Evolutionary conservation across 2,113 vertebrate genomes (phyloP).

Genomic region (Sinosuthora webbiana): DNA sequence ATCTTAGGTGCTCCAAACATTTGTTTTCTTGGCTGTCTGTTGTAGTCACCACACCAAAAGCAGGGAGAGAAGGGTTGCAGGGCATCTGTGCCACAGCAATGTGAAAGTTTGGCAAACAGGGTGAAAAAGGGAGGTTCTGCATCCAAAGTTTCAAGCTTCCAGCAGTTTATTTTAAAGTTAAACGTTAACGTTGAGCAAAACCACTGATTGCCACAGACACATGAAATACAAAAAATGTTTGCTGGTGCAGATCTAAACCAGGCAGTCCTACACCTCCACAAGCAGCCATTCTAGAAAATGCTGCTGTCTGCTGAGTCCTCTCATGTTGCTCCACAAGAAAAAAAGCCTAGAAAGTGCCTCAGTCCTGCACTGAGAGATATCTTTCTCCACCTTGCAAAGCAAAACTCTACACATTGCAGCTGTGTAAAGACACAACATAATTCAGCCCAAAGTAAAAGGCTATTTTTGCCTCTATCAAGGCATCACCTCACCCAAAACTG

Average conservation of each 20-base stretch:
- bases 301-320: background rate
- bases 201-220: background rate
- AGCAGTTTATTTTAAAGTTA: conserved; percentile 47
- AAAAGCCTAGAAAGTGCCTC: background rate
- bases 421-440: background rate
- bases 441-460: background rate
- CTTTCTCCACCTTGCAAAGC: background rate
- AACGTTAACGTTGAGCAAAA: conserved; percentile 41
- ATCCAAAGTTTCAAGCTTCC: background rate
- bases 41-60: background rate
- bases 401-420: background rate
- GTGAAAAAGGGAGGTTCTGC: background rate
- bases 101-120: background rate
- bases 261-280: background rate
- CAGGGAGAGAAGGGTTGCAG: accelerated
- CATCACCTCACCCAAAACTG: background rate
- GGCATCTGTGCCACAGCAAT: background rate
- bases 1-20: accelerated
- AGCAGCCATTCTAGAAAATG: background rate
- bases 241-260: background rate
- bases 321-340: background rate
- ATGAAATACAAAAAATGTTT: background rate
- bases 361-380: background rate
- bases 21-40: background rate
- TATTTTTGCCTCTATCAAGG: background rate